phyloP scores from a whole-genome alignment of 2,888 invertebrate genomes.

The Blastobasis adustella region DNA sequence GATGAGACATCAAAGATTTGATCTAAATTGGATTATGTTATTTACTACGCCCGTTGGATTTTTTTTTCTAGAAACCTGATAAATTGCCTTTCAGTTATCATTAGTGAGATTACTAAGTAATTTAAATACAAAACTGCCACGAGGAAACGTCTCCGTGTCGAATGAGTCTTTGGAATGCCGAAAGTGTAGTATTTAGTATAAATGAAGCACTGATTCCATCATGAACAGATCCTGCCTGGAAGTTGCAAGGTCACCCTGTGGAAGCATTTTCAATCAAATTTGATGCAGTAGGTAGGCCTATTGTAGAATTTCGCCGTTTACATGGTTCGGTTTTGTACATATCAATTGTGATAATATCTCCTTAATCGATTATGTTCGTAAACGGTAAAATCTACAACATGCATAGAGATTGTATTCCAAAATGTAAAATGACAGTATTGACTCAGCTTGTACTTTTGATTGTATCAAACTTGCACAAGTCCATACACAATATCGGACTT shows the following conservation, averaged over 20 bases:
- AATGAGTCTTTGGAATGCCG: background rate
- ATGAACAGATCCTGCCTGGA: no score
- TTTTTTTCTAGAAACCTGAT: slow-evolving; percentile 19
- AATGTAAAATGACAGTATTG: no score
- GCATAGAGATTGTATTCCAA: no score
- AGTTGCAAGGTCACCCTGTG: no score
- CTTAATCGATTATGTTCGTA: no score
- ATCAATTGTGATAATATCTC: no score
- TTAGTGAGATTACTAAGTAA: slow-evolving; percentile 50
- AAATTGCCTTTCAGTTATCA: slow-evolving; percentile 41
- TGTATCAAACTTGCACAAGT: background rate
- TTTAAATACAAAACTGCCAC: background rate
- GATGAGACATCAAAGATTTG: slow-evolving; percentile 54
- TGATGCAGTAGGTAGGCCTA: no score
- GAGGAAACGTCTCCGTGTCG: background rate
- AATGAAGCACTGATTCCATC: background rate
- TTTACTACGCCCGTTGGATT: slow-evolving; percentile 48
- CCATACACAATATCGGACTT: slow-evolving; percentile 5
- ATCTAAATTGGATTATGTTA: slow-evolving; percentile 49
- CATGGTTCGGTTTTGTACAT: no score
- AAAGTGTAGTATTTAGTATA: background rate
- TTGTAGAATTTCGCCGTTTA: no score
- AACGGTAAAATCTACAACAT: no score
- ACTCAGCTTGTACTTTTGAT: slow-evolving; percentile 6
- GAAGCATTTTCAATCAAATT: no score